phyloP scores from a whole-genome alignment of 1,140 invertebrate species.

The Pemphigus obesinymphae region DNA sequence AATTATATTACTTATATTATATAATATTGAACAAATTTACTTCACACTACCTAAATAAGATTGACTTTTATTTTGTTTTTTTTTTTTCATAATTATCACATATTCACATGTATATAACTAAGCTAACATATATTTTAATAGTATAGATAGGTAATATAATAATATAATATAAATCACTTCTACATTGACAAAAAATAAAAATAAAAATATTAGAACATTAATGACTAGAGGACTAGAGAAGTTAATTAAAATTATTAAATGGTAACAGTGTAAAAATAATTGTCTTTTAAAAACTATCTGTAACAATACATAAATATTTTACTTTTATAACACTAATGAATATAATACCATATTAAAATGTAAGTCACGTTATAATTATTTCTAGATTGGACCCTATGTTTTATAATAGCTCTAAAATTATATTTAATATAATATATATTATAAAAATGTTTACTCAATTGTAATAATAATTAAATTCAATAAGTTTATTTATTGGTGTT shows the following conservation, averaged over 20 bases:
- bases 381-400: conserved; percentile 31
- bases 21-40: not conserved
- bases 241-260: not conserved
- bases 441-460: not conserved
- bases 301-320: not conserved
- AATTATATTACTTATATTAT: not conserved
- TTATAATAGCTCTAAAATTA: not conserved
- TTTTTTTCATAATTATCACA: conserved; percentile 4
- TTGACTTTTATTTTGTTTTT: not conserved
- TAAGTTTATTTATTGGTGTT: conserved; percentile 11
- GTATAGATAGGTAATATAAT: not conserved
- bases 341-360: not conserved
- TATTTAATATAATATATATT: not conserved
- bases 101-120: not conserved
- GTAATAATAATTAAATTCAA: conserved; percentile 13
- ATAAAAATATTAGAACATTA: not conserved
- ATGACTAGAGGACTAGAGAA: conserved; percentile 15
- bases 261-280: conserved; percentile 28
- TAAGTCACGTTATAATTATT: conserved; percentile 2
- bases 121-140: not conserved
- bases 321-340: not conserved
- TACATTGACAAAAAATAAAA: not conserved
- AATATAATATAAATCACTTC: conserved; percentile 12
- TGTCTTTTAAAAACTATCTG: conserved; percentile 5
- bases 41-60: not conserved